Evolutionary conservation across 2,797 vertebrate genomes (phyloP).

Genomic region (Clarias laeviceps): DNA sequence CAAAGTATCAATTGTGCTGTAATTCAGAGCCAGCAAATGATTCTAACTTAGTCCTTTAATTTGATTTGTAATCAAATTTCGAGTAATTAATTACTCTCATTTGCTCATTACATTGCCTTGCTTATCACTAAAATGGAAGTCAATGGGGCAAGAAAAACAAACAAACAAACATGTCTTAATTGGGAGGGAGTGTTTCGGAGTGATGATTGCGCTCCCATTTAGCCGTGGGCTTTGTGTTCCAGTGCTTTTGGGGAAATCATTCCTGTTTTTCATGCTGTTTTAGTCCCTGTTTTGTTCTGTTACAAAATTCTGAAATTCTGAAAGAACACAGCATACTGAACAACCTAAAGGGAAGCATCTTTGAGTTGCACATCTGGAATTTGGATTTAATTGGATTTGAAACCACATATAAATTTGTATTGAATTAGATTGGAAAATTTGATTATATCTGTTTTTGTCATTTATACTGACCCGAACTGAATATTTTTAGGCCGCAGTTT

Average conservation of each 20-base stretch:
- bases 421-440: background rate
- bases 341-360: background rate
- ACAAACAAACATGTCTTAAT: background rate
- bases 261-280: background rate
- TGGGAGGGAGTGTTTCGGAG: background rate
- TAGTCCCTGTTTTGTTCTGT: background rate
- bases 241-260: background rate
- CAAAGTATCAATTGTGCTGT: background rate
- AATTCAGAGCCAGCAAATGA: background rate
- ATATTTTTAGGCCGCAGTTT: background rate
- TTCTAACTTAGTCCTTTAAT: background rate
- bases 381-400: background rate
- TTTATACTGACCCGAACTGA: background rate
- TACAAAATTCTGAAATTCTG: background rate
- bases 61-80: background rate
- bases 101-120: background rate
- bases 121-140: constrained; percentile 2
- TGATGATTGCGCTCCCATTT: background rate
- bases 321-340: background rate
- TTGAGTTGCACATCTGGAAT: background rate
- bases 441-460: background rate
- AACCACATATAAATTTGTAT: background rate
- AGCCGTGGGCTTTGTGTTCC: background rate
- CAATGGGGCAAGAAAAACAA: background rate
- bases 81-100: background rate